These are phyloP conservation scores for Chalcosyrphus nemorum DNA, from an alignment of 2,888 invertebrate genomes.

Conservation along the genomic window DNA sequence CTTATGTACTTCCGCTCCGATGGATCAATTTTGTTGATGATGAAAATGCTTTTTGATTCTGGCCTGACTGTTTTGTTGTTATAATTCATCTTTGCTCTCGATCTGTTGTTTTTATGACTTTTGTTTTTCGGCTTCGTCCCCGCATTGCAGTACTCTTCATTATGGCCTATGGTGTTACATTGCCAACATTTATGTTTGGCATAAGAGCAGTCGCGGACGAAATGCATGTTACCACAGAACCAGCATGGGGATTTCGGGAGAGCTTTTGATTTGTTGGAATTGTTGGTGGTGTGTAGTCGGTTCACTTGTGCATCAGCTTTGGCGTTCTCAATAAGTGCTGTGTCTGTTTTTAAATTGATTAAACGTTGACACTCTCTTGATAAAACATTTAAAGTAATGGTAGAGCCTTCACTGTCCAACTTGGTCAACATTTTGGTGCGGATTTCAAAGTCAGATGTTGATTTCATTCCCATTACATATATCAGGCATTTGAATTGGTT, in stretches of 20 bases:
- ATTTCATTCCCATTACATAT: no score
- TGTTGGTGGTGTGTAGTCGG: no score
- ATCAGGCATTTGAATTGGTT: conserved; percentile 4
- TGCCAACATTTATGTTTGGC: not conserved
- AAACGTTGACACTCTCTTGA: no score
- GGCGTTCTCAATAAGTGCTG: not conserved
- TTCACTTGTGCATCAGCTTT: no score
- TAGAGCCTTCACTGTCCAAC: no score
- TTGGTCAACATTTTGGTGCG: no score
- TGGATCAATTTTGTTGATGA: conserved; percentile 36
- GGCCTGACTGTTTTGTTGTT: conserved; percentile 3
- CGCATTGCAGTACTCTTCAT: conserved; percentile 50
- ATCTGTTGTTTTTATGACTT: not conserved
- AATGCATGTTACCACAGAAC: conserved; percentile 51
- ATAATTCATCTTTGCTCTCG: not conserved
- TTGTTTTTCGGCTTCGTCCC: not conserved
- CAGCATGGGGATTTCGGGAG: conserved; percentile 46
- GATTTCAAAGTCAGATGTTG: no score
- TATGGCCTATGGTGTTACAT: conserved; percentile 50
- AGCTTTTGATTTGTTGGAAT: not conserved
- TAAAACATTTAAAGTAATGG: no score
- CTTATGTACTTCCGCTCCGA: conserved; percentile 59
- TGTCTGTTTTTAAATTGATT: conserved; percentile 1
- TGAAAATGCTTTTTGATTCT: conserved; percentile 39
- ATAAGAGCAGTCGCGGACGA: not conserved